phyloP scores from a whole-genome alignment of 2,113 vertebrate genomes.

The Ranitomeya variabilis region DNA sequence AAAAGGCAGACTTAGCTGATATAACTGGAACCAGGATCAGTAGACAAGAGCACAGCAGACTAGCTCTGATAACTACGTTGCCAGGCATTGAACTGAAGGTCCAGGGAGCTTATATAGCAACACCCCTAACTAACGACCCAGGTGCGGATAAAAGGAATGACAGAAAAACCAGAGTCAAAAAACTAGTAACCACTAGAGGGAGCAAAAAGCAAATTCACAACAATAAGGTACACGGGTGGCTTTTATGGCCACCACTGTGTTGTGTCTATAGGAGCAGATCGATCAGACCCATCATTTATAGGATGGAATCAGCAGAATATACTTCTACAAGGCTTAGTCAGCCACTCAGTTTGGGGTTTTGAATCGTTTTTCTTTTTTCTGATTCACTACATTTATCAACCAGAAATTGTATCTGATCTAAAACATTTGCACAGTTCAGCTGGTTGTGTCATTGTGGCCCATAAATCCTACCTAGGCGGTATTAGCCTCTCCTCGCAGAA shows the following conservation, averaged over 20 bases:
- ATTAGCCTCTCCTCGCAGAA: conserved; percentile 15
- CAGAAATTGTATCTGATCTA: neutral
- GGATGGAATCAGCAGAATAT: neutral
- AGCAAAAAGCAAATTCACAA: too few species aligned
- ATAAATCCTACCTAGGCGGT: neutral
- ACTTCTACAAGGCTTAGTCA: neutral
- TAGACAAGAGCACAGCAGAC: too few species aligned
- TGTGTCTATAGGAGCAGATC: neutral
- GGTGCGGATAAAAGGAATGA: too few species aligned
- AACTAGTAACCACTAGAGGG: too few species aligned
- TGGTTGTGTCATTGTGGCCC: conserved; percentile 22
- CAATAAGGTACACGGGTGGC: too few species aligned
- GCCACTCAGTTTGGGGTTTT: neutral
- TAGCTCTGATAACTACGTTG: too few species aligned
- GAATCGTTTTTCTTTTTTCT: neutral
- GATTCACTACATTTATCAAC: neutral
- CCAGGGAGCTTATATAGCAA: too few species aligned
- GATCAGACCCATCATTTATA: neutral
- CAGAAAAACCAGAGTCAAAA: too few species aligned
- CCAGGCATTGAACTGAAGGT: too few species aligned
- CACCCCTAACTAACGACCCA: too few species aligned
- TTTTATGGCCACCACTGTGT: neutral
- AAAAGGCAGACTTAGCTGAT: too few species aligned
- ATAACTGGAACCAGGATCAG: too few species aligned
- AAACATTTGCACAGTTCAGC: conserved; percentile 3